These are phyloP conservation scores for Heteropelma amictum DNA, from an alignment of 2,888 invertebrate genomes.

Conservation along the genomic window DNA sequence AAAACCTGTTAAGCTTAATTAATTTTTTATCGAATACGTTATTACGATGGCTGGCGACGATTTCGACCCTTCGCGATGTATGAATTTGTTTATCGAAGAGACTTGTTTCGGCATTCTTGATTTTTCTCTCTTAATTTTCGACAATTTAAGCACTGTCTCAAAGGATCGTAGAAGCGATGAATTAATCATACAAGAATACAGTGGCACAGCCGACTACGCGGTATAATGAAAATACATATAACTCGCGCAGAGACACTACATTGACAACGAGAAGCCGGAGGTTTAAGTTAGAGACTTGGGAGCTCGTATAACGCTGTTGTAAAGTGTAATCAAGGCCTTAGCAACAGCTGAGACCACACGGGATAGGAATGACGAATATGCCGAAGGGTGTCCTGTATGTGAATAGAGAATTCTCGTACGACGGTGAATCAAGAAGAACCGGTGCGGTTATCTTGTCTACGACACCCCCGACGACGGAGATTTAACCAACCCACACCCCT, in stretches of 20 bases:
- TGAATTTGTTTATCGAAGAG: too few species aligned
- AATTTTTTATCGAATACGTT: too few species aligned
- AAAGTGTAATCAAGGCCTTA: slow-evolving; percentile 56
- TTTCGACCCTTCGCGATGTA: too few species aligned
- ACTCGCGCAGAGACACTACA: neutral
- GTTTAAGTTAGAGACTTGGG: slow-evolving; percentile 25
- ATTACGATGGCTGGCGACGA: too few species aligned
- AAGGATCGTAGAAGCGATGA: too few species aligned
- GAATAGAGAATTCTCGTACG: slow-evolving; percentile 16
- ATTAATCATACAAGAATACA: too few species aligned
- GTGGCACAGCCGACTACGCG: too few species aligned
- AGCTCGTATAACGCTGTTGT: slow-evolving; percentile 29
- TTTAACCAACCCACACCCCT: slow-evolving; percentile 15
- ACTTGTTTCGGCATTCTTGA: too few species aligned
- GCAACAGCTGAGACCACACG: slow-evolving; percentile 56
- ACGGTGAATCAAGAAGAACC: slow-evolving; percentile 36
- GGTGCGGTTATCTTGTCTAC: slow-evolving; percentile 54
- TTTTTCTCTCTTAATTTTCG: too few species aligned
- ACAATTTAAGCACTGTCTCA: too few species aligned
- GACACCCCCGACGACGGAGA: slow-evolving; percentile 51
- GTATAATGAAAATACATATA: neutral
- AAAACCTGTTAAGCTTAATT: too few species aligned
- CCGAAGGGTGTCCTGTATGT: slow-evolving; percentile 44
- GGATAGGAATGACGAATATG: slow-evolving; percentile 42
- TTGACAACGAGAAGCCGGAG: neutral